Evolutionary conservation across 2,888 invertebrate genomes (phyloP), one percentile per base, ranked within the genome.

Genomic region (Caenorhabditis becei): DNA sequence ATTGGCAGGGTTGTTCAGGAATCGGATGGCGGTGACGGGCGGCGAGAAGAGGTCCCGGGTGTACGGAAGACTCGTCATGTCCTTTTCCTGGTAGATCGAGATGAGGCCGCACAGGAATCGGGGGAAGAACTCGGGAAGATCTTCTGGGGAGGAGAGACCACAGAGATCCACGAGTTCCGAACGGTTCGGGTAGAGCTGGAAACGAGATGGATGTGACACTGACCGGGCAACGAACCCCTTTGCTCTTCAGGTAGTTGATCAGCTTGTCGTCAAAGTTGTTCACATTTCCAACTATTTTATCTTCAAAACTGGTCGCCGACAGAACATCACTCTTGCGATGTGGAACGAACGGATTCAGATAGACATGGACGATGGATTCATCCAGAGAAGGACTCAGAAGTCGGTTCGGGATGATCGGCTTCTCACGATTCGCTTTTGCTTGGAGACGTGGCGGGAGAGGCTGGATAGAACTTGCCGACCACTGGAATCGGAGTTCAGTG

Each of bases 81-180:
- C 7, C 10, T 35, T 11, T 16, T 74, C 51, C n/a, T 51, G 54
- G 23, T 66, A 74, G 23, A 74, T 20, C 1, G 16, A 28, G 2
- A 47, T 11, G n/a, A 74, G 59, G 18, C 35, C 65, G 58, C 74
- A 74, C 16, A 74, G 65, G 23, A 66, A 74, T 3, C 74, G 74
- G 10, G 74, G 74, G 14, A 72, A 72, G 2, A 32, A 28, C 0
- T 26, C 10, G n/a, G 72, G 74, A 18, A 66, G 41, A 5, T 51
- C 41, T n/a, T n/a, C n/a, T n/a, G n/a, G n/a, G n/a, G n/a, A n/a
- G n/a, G n/a, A n/a, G n/a, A 4, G 1, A 1, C 47, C 23, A 11
- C 74, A 74, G 8, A 35, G 11, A 26, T 49, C 24, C 37, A 66
- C 51, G n/a, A 74, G 66, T 8, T 74, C 74, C n/a, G 65, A 14